Evolutionary conservation across 2,888 invertebrate species (phyloP), one percentile per base, ranked within the genome.

Genomic region (Chirona hameri): DNA sequence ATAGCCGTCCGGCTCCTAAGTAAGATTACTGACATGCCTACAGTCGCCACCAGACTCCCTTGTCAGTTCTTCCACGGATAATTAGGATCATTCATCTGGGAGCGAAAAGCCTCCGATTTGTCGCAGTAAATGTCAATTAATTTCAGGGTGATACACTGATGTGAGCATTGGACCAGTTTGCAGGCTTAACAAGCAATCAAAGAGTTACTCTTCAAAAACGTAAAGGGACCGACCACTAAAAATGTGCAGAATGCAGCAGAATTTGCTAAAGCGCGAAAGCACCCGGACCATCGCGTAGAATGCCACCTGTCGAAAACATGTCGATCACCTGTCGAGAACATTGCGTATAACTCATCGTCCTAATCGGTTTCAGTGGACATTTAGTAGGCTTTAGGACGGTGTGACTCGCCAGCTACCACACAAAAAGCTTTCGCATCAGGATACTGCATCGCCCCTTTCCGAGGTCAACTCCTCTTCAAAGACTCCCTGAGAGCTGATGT

Each of bases 51-150:
- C 18, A 52, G 18, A 12, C 52, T 52, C 4, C 5, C 60, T 7
- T 69, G 69, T 12, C 69, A 29, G 69, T 14, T 27, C 29, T 29
- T 14, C 69, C 7, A 29, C 29, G 15, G 12, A 29, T 69, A 69
- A 27, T 69, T 69, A 29, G 27, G 14, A 29, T 27, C 69, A 29
- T 69, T 29, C 27, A 29, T 69, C 69, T 14, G 60, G 24, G 3
- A 1, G 60, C 12, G 15, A 52, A n/a, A n/a, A 14, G 12, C 69
- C 69, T 5, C 27, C 72, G 29, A 29, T 72, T 72, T 72, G 72
- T 72, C 72, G 72, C 72, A 72, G 31, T 72, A 72, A 72, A 72
- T 72, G 72, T 31, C 72, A 72, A 72, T 72, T 72, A 72, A 18
- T 5, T 27, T 14, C 29, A 27, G 31, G 31, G 18, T 0, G 72